Conservation (phyloP, 1,140 invertebrate species). For the Gryon sp. region DNA sequence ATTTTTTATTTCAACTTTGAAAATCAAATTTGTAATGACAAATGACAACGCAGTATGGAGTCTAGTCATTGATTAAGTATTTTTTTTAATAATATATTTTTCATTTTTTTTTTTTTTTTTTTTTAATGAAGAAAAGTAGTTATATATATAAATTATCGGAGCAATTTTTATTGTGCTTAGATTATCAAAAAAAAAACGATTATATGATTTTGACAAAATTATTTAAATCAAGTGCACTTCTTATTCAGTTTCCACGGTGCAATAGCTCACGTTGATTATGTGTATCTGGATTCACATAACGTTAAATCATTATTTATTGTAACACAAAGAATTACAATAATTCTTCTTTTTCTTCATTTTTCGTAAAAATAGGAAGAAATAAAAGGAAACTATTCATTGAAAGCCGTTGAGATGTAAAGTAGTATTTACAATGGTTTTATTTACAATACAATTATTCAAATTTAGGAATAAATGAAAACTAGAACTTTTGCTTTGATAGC, state of each 20-base stretch:
- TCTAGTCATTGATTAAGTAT: conserved; percentile 64
- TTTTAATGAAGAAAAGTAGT: conserved; percentile 10
- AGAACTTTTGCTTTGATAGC: conserved; percentile 45
- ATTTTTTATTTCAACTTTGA: not conserved
- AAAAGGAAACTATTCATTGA: too few relatives aligned
- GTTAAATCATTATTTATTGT: conserved; percentile 11
- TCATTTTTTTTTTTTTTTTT: not conserved
- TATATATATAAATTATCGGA: conserved; percentile 21
- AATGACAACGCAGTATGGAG: conserved; percentile 66
- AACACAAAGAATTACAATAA: not conserved
- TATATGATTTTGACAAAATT: not conserved
- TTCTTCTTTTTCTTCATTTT: conserved; percentile 3
- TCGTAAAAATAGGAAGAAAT: too few relatives aligned
- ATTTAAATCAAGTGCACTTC: conserved; percentile 41
- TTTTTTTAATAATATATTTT: not conserved
- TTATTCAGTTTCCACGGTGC: conserved; percentile 24
- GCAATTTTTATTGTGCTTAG: conserved; percentile 37
- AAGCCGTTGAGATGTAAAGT: too few relatives aligned
- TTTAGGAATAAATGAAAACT: conserved; percentile 39
- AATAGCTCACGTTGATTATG: conserved; percentile 14
- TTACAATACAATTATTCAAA: conserved; percentile 13
- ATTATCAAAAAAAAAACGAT: not conserved
- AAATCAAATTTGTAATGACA: conserved; percentile 23
- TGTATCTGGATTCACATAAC: conserved; percentile 11
- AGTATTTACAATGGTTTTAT: conserved; percentile 13